Percentiles rank a stretch among this genome's conserved stretches.
These are phyloP conservation scores for Drosophila monieri DNA, from an alignment of 2,888 invertebrate genomes.

Conservation along the genomic window DNA sequence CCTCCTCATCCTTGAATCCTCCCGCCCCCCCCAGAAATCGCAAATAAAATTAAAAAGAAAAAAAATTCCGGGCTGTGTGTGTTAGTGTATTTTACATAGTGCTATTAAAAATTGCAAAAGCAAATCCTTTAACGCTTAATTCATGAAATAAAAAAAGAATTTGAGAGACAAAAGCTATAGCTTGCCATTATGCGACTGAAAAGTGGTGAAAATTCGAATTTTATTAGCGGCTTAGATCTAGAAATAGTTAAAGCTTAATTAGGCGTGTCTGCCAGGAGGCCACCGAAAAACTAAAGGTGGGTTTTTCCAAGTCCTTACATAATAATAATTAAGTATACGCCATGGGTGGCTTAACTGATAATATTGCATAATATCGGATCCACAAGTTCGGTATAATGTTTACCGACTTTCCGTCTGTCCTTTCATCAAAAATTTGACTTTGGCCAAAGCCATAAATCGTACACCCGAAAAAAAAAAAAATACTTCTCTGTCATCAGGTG, in stretches of 20 bases:
- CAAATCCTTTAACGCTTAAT: conserved; percentile 12
- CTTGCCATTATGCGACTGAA: conserved; percentile 2
- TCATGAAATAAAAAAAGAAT: conserved; percentile 2
- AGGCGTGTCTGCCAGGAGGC: conserved; percentile 28
- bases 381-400: conserved; percentile 30
- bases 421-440: conserved; percentile 33
- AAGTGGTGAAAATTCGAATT: conserved; percentile 14
- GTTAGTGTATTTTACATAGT: conserved; percentile 46
- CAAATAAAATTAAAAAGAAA: conserved; percentile 29
- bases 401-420: conserved; percentile 26
- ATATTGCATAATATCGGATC: conserved; percentile 56
- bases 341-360: conserved; percentile 8
- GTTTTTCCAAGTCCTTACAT: conserved; percentile 51
- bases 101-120: conserved; percentile 40
- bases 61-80: conserved; percentile 33
- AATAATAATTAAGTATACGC: conserved; percentile 27
- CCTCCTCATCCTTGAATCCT: conserved; percentile 12
- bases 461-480: conserved; percentile 25
- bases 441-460: conserved; percentile 32
- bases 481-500: conserved; percentile 34
- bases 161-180: conserved; percentile 15
- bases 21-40: conserved; percentile 25
- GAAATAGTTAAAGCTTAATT: conserved; percentile 16
- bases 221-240: conserved; percentile 20
- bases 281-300: conserved; percentile 40